Conservation (phyloP, 2,113 vertebrate genomes). For the Cygnus buccinator region DNA sequence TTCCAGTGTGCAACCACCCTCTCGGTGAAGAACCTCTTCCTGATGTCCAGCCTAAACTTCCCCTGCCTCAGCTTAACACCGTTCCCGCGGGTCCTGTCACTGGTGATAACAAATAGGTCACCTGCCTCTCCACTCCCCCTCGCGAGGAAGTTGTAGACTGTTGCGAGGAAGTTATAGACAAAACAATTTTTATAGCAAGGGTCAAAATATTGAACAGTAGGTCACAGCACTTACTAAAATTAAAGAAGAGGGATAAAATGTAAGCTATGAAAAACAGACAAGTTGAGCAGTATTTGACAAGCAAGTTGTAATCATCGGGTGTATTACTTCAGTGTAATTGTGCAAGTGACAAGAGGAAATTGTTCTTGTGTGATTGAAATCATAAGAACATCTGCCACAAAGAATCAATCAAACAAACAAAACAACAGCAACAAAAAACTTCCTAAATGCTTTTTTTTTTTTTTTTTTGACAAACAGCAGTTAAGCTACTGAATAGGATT, state of each 20-base stretch:
- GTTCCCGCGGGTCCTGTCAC: too few relatives aligned
- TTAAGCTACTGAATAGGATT: constrained; percentile 32
- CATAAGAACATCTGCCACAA: constrained; percentile 41
- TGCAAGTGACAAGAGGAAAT: constrained; percentile 5
- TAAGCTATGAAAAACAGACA: not conserved
- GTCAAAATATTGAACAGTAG: not conserved
- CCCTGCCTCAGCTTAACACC: too few relatives aligned
- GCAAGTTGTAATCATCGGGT: not conserved
- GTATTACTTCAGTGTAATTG: constrained; percentile 1
- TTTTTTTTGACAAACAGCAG: not conserved
- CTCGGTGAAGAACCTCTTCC: too few relatives aligned
- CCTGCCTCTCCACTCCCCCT: too few relatives aligned
- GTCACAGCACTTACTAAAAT: not conserved
- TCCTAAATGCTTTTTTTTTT: too few relatives aligned
- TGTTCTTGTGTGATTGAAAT: constrained; percentile 17
- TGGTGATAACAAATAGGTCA: too few relatives aligned
- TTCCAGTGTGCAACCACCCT: too few relatives aligned
- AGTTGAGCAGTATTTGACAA: not conserved
- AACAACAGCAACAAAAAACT: not conserved
- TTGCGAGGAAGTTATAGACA: not conserved
- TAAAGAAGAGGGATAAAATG: not conserved
- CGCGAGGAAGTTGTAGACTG: too few relatives aligned
- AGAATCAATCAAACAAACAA: not conserved
- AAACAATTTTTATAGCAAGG: not conserved
- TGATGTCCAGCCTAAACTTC: too few relatives aligned